Evolutionary conservation across 2,113 vertebrate genomes (phyloP).

Genomic region (Boleophthalmus pectinirostris): DNA sequence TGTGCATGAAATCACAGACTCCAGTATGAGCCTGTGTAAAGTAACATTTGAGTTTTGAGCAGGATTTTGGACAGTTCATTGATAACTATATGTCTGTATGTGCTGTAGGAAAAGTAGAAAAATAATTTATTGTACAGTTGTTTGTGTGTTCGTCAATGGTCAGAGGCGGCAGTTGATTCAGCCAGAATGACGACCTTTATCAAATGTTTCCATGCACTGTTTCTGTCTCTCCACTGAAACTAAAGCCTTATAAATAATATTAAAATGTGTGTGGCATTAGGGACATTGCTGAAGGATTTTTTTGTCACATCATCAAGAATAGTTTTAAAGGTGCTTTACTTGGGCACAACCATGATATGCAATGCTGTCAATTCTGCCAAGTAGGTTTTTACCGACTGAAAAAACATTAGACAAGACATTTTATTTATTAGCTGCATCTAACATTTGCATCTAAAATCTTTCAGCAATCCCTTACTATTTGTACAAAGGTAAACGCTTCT

Average conservation of each 20-base stretch:
- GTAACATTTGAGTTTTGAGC: constrained; percentile 37
- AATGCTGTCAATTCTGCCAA: neutral
- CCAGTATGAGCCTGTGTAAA: neutral
- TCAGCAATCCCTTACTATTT: neutral
- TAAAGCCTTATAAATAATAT: constrained; percentile 45
- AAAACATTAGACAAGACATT: no score
- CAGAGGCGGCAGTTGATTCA: constrained; percentile 33
- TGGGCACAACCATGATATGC: no score
- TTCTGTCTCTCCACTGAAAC: constrained; percentile 30
- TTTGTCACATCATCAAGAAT: no score
- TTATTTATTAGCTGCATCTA: neutral
- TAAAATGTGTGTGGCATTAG: constrained; percentile 27
- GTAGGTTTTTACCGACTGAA: neutral
- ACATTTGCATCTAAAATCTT: neutral
- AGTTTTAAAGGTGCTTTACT: no score
- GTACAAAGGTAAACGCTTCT: neutral
- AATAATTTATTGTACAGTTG: constrained; percentile 4
- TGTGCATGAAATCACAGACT: constrained; percentile 55
- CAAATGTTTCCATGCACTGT: neutral
- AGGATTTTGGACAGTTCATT: neutral
- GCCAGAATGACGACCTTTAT: constrained; percentile 53
- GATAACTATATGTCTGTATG: constrained; percentile 16
- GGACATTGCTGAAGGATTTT: neutral
- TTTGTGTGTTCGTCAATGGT: constrained; percentile 18
- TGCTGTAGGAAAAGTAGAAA: constrained; percentile 25